Evolutionary conservation across 2,113 vertebrate species (phyloP).

Genomic region (Antechinus flavipes): DNA sequence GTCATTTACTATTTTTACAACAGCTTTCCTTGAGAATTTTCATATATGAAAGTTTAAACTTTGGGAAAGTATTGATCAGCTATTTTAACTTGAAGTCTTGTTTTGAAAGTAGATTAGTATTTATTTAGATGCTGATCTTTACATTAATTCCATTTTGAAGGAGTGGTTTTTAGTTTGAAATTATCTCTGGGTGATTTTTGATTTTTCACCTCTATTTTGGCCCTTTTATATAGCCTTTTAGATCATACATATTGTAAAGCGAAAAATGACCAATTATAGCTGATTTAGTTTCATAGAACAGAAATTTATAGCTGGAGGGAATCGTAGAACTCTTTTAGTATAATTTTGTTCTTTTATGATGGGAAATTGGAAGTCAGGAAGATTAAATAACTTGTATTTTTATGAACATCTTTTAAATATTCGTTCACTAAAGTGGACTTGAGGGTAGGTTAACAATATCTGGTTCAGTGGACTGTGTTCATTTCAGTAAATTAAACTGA

Average conservation of each 20-base stretch:
- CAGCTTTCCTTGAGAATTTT: background rate
- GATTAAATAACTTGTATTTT: background rate
- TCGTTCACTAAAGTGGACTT: background rate
- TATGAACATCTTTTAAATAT: slow-evolving; percentile 13
- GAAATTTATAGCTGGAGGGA: background rate
- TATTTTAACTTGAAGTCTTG: background rate
- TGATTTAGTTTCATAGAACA: background rate
- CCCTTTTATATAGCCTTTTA: background rate
- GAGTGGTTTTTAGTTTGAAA: background rate
- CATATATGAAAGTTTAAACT: background rate
- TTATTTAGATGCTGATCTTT: background rate
- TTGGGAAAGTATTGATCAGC: background rate
- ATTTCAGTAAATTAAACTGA: background rate
- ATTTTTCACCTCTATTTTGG: background rate
- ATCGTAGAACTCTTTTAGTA: background rate
- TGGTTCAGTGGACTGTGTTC: background rate
- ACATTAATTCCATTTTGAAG: background rate
- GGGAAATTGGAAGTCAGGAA: slow-evolving; percentile 5
- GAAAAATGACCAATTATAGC: background rate
- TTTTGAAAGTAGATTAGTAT: background rate
- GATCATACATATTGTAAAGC: background rate
- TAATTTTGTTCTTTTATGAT: slow-evolving; percentile 11
- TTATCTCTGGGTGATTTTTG: background rate
- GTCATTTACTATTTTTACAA: background rate
- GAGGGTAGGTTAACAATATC: background rate